phyloP scores from a whole-genome alignment of 1,140 invertebrate species.

The Drosophila asahinai region DNA sequence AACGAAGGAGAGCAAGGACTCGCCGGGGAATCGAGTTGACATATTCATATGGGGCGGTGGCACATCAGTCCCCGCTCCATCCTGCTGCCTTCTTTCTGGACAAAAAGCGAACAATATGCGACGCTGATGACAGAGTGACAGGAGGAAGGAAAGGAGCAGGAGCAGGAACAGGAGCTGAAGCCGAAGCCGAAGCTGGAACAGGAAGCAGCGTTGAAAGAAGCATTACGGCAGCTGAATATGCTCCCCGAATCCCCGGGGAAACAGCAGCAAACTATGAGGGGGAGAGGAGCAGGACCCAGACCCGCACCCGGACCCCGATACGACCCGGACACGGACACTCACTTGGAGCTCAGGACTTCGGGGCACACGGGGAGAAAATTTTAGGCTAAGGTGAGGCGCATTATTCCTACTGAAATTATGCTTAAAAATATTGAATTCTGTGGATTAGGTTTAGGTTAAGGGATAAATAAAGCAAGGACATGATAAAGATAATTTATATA shows the following conservation, averaged over 20 bases:
- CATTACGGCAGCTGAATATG: slow-evolving; percentile 67
- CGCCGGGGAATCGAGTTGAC: slow-evolving; percentile 51
- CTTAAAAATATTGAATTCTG: no score
- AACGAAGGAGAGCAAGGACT: slow-evolving; percentile 10
- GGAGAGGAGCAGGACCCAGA: slow-evolving; percentile 1
- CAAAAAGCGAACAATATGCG: slow-evolving; percentile 51
- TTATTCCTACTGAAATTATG: neutral
- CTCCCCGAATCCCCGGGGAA: slow-evolving; percentile 57
- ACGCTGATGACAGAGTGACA: slow-evolving; percentile 58
- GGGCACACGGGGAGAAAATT: slow-evolving; percentile 13
- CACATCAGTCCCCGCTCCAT: neutral
- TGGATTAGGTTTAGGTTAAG: no score
- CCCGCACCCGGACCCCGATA: slow-evolving; percentile 6
- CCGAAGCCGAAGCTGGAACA: neutral
- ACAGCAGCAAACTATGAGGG: slow-evolving; percentile 6
- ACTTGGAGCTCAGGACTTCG: slow-evolving; percentile 23
- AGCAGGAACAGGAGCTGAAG: neutral
- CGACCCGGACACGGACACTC: slow-evolving; percentile 40
- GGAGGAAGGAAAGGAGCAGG: slow-evolving; percentile 29
- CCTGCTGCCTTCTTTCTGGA: slow-evolving; percentile 20
- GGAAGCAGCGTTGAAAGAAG: slow-evolving; percentile 66
- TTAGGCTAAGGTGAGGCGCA: neutral
- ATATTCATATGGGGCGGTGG: slow-evolving; percentile 43
- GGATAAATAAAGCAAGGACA: no score
- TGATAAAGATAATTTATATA: no score